Evolutionary conservation across 2,113 vertebrate genomes (phyloP), one percentile per base, ranked within the genome.

Genomic region (Spea multiplicata): DNA sequence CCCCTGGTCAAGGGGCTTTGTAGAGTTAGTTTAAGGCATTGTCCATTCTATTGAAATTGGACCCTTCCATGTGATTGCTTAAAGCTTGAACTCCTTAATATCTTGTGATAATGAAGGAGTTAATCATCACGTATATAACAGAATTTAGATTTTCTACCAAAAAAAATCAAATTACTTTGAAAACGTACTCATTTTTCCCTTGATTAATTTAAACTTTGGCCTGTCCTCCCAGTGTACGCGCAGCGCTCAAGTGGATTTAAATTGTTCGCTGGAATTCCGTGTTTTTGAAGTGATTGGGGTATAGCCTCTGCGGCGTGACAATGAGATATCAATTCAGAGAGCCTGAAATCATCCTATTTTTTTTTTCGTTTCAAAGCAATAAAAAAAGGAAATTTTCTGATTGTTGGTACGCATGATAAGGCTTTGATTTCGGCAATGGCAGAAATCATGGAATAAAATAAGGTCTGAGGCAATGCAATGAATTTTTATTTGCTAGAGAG

Each of bases 251-350:
- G 48, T 55, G 8, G 47, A 53, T 79, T 16, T 48, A 55, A 66
- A 66, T 79, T 66, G 68, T 48, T 50, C 17, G 7, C 46, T 57
- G 4, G 47, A 50, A 47, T 52, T 71, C 49, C 53, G 44, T 44
- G 57, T 55, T 53, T 55, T 3, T 66, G 48, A 79, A 79, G 70
- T 79, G 77, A 79, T 79, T 79, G 77, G 77, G 77, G 44, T 47
- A 4, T 17, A 50, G 30, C 69, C 44, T 73, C 5, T 14, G 9
- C 14, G 10, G 49, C 55, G 69, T 65, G 7, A 47, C 50, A 61
- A 71, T 50, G 44, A 71, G 69, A 65, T 53, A 72, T 78, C 57
- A 78, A 71, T 50, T 53, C 49, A 46, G 66, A 44, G 46, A 44
- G 30, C 44, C n/a, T 10, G 8, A 59, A 64, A 78, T 62, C 14